These are phyloP conservation scores for Zosterops lateralis DNA, from an alignment of 2,113 vertebrate genomes.

Conservation along the genomic window DNA sequence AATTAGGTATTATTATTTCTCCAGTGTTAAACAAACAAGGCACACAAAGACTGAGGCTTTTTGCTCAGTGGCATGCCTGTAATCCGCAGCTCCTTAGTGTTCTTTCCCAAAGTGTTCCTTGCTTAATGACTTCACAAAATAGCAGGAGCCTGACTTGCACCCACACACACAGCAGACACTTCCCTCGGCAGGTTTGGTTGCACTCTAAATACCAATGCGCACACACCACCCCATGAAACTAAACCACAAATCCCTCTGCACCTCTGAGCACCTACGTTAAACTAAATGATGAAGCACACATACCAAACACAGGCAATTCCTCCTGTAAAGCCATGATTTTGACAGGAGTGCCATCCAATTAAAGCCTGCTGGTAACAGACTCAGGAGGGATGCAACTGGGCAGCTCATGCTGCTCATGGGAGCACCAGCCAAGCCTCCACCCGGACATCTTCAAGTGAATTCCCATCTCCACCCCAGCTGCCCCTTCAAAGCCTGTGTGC, in stretches of 20 bases:
- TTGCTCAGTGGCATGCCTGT: background rate
- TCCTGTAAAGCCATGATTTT: fast-evolving
- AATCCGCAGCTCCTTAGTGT: background rate
- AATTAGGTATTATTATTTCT: background rate
- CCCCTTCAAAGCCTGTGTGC: background rate
- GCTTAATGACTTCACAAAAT: background rate
- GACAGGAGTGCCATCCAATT: fast-evolving
- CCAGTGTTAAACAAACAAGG: background rate
- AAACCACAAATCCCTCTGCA: background rate
- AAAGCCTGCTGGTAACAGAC: background rate
- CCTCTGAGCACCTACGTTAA: fast-evolving
- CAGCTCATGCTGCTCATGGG: fast-evolving
- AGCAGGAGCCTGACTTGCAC: background rate
- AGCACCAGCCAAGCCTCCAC: background rate
- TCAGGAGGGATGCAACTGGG: fast-evolving
- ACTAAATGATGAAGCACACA: fast-evolving
- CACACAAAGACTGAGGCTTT: background rate
- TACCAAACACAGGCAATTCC: fast-evolving
- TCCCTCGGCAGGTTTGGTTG: background rate
- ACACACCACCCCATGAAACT: fast-evolving
- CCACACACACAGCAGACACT: background rate
- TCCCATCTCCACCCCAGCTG: fast-evolving
- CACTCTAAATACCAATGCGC: background rate
- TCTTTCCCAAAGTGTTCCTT: background rate
- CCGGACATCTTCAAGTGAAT: background rate